These are phyloP conservation scores for Alcis repandata DNA, from an alignment of 2,888 invertebrate species.

Conservation along the genomic window DNA sequence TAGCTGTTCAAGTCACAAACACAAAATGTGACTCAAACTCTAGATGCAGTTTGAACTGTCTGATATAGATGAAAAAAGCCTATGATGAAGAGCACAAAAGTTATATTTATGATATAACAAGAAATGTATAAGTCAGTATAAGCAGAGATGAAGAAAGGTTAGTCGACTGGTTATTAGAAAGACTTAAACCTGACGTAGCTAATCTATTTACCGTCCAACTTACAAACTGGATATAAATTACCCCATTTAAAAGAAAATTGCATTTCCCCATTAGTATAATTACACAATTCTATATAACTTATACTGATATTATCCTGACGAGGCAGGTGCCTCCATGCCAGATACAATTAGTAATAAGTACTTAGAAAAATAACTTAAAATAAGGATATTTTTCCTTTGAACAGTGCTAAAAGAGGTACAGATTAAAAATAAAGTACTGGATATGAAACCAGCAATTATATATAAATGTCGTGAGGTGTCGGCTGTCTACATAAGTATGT, in stretches of 20 bases:
- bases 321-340: slow-evolving; percentile 58
- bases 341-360: slow-evolving; percentile 6
- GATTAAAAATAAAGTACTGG: slow-evolving; percentile 42
- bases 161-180: too few species aligned
- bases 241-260: slow-evolving; percentile 35
- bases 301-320: slow-evolving; percentile 50
- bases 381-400: slow-evolving; percentile 14
- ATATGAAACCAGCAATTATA: slow-evolving; percentile 63
- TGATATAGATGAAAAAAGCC: too few species aligned
- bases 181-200: too few species aligned
- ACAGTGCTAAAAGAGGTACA: slow-evolving; percentile 9
- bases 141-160: too few species aligned
- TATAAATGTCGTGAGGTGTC: slow-evolving; percentile 74
- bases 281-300: slow-evolving; percentile 45
- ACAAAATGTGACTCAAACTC: too few species aligned
- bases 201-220: not conserved
- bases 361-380: not conserved
- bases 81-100: too few species aligned
- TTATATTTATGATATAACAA: too few species aligned
- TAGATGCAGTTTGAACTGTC: too few species aligned
- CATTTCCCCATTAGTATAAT: slow-evolving; percentile 35
- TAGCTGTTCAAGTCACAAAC: too few species aligned
- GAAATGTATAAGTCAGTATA: too few species aligned
- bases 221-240: slow-evolving; percentile 20
- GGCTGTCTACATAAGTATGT: slow-evolving; percentile 43